Conservation (phyloP, 2,797 vertebrate species). For the Rallus crepitans region DNA sequence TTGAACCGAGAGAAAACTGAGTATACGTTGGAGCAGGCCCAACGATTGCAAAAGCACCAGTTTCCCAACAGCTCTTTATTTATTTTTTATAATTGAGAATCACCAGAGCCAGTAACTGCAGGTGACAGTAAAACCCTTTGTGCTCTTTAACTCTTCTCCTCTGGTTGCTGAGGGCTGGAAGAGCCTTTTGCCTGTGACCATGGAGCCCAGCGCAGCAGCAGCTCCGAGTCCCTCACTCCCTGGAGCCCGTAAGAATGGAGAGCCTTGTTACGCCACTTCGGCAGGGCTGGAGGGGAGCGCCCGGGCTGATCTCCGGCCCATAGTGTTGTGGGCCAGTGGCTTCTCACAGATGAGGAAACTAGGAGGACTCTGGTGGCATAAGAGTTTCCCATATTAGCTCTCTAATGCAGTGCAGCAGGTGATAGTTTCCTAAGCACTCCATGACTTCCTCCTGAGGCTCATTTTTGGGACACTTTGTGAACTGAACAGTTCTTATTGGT, state of each 20-base stretch:
- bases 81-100: not conserved
- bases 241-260: not conserved
- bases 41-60: not conserved
- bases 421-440: not conserved
- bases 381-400: not conserved
- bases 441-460: not conserved
- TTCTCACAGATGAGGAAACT: not conserved
- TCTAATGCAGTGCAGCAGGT: not conserved
- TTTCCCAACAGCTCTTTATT: not conserved
- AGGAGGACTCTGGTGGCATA: not conserved
- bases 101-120: not conserved
- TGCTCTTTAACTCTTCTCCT: not conserved
- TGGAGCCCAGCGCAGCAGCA: not conserved
- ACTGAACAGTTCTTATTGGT: not conserved
- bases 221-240: not conserved
- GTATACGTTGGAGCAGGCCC: not conserved
- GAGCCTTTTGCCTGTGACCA: not conserved
- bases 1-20: not conserved
- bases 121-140: not conserved
- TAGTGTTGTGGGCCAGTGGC: not conserved
- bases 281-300: not conserved
- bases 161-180: not conserved
- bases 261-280: accelerated
- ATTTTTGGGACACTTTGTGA: not conserved
- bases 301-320: not conserved